Evolutionary conservation across 2,888 invertebrate genomes (phyloP).

Genomic region (Conomelus anceps): DNA sequence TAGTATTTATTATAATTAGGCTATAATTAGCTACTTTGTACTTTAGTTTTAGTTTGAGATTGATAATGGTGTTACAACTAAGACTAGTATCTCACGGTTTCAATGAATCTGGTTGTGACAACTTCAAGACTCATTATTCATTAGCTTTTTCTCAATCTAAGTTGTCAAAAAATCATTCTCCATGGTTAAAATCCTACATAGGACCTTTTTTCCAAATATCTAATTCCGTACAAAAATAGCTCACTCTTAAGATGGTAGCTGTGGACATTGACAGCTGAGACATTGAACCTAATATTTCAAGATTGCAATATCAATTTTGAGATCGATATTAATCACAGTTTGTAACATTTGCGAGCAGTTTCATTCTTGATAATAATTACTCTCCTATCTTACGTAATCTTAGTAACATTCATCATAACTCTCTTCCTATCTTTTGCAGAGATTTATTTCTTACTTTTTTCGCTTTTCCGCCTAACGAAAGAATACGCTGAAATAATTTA

Average conservation of each 20-base stretch:
- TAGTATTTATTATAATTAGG: too few species aligned
- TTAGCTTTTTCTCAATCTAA: too few species aligned
- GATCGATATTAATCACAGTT: neutral
- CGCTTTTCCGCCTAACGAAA: neutral
- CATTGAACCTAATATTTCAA: neutral
- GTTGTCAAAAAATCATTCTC: too few species aligned
- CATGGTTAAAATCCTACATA: too few species aligned
- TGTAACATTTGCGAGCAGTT: neutral
- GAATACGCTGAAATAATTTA: neutral
- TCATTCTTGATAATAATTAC: neutral
- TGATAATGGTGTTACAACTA: too few species aligned
- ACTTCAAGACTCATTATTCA: too few species aligned
- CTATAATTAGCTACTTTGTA: too few species aligned
- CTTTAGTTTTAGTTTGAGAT: too few species aligned
- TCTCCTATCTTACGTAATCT: neutral
- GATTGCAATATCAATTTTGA: neutral
- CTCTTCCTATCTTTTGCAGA: neutral
- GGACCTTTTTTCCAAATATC: too few species aligned
- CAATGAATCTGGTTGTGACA: too few species aligned
- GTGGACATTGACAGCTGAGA: neutral
- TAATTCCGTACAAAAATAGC: too few species aligned
- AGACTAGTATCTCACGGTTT: too few species aligned
- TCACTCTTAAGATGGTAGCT: neutral
- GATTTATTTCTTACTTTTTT: neutral
- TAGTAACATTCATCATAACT: neutral